A percentile compares a stretch with the other conserved stretches of the same genome.
phyloP scores from a whole-genome alignment of 2,888 invertebrate species.

The Drosophila cognata region DNA sequence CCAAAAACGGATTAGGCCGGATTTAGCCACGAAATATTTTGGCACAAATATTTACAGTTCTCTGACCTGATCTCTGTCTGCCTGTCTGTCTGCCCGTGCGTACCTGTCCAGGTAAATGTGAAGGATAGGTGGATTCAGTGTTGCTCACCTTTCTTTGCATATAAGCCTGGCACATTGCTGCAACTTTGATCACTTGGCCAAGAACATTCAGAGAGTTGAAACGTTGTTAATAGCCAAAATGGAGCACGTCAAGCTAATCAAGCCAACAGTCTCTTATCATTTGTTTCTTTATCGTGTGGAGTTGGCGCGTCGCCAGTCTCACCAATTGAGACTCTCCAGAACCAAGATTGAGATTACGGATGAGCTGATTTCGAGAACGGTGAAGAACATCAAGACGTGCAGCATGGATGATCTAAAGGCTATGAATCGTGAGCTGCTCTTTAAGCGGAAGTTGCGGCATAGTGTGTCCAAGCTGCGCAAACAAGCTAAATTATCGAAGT shows the following conservation, averaged over 20 bases:
- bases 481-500: constrained; percentile 33
- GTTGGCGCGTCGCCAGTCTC: constrained; percentile 63
- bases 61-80: constrained; percentile 35
- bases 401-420: constrained; percentile 73
- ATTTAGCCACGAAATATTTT: constrained; percentile 76
- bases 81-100: not conserved
- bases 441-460: constrained; percentile 63
- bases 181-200: constrained; percentile 38
- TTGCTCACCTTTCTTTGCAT: constrained; percentile 11
- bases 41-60: constrained; percentile 74
- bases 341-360: constrained; percentile 73
- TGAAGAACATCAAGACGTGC: constrained; percentile 66
- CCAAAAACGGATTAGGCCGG: constrained; percentile 66
- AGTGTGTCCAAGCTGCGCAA: constrained; percentile 60
- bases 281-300: constrained; percentile 69
- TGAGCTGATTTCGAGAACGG: constrained; percentile 66
- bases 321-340: constrained; percentile 58
- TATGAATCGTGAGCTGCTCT: constrained; percentile 66
- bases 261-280: constrained; percentile 71
- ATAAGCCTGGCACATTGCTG: constrained; percentile 25
- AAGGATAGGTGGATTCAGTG: constrained; percentile 4
- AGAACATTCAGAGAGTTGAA: constrained; percentile 26
- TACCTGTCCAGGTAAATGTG: constrained; percentile 16
- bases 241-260: constrained; percentile 57
- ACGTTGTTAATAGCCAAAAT: constrained; percentile 28